phyloP scores from a whole-genome alignment of 2,888 invertebrate genomes.

The Dryobotodes eremita region DNA sequence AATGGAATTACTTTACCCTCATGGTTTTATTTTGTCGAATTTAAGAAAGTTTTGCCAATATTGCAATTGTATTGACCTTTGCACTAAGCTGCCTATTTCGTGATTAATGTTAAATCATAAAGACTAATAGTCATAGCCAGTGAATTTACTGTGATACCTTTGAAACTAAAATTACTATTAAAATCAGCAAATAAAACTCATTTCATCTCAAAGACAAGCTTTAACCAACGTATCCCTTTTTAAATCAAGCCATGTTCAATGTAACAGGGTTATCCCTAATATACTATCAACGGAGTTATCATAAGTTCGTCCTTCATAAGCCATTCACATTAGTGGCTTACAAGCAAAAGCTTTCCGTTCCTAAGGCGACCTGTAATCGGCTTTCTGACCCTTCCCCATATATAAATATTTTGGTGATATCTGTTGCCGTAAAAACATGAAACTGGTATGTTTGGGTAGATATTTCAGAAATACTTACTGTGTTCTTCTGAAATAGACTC shows the following conservation, averaged over 20 bases:
- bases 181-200: neutral
- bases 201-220: neutral
- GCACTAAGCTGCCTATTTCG: neutral
- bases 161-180: neutral
- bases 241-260: conserved; percentile 24
- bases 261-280: conserved; percentile 33
- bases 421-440: conserved; percentile 61
- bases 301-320: conserved; percentile 79
- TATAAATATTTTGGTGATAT: conserved; percentile 71
- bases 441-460: conserved; percentile 23
- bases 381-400: conserved; percentile 83
- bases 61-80: neutral
- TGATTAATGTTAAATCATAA: neutral
- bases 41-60: neutral
- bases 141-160: neutral
- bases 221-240: neutral
- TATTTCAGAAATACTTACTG: neutral
- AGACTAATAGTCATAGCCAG: neutral
- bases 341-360: conserved; percentile 85
- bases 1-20: neutral
- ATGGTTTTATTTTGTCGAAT: neutral
- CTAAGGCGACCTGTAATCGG: conserved; percentile 86
- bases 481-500: no score
- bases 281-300: conserved; percentile 71
- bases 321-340: conserved; percentile 86